A percentile compares a stretch with the other conserved stretches of the same genome.
Conservation (phyloP, 2,113 vertebrate genomes). For the Chascanopsetta lugubris region DNA sequence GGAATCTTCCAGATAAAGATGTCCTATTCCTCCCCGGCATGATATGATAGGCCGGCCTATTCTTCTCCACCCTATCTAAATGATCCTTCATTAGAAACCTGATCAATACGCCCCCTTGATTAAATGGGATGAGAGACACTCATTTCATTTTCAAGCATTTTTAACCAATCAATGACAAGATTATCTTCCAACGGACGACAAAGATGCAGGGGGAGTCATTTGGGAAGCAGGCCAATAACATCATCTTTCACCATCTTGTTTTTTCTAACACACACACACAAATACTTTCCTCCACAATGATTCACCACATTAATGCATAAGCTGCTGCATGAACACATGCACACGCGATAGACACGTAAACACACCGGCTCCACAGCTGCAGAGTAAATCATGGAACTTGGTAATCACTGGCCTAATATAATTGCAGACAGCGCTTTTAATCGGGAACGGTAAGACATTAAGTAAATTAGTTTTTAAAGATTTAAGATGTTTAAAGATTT, state of each 20-base stretch:
- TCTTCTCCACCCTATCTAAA: conserved; percentile 79
- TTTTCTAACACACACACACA: conserved; percentile 44
- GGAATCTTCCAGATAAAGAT: conserved; percentile 78
- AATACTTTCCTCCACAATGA: conserved; percentile 7
- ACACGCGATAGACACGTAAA: conserved; percentile 24
- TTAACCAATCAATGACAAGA: conserved; percentile 95
- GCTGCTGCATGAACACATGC: conserved; percentile 59
- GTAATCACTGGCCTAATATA: conserved; percentile 91
- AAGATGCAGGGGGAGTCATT: conserved; percentile 89
- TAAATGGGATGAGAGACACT: conserved; percentile 88
- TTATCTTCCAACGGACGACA: conserved; percentile 91
- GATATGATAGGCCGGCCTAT: conserved; percentile 47
- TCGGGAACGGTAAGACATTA: conserved; percentile 90
- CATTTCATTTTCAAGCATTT: conserved; percentile 95
- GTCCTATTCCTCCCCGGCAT: conserved; percentile 68
- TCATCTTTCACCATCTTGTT: conserved; percentile 56
- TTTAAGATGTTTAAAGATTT: conserved; percentile 83
- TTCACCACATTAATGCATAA: conserved; percentile 71
- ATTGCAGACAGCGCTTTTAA: conserved; percentile 93
- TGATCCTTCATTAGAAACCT: conserved; percentile 80
- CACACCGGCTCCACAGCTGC: conserved; percentile 75
- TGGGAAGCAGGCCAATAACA: conserved; percentile 83
- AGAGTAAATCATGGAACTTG: conserved; percentile 90
- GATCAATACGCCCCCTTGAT: conserved; percentile 90
- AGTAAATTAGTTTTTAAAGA: conserved; percentile 90